Evolutionary conservation across 1,140 invertebrate species (phyloP).

Genomic region (Aphelenchoides avenae): DNA sequence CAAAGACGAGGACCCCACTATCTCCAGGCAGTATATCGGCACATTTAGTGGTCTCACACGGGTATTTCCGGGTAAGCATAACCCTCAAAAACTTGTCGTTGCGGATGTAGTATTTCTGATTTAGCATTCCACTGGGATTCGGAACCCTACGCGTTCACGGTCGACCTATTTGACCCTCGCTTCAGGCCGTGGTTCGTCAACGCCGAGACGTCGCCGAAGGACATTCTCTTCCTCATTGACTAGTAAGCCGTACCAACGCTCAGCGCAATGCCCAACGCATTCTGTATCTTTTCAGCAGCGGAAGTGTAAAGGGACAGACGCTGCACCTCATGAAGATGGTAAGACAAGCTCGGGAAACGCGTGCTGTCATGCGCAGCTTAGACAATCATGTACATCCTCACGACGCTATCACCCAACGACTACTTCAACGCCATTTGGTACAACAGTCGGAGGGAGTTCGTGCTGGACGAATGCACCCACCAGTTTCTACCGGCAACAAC

Average conservation of each 20-base stretch:
- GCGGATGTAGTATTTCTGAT: not conserved
- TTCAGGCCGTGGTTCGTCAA: conserved; percentile 40
- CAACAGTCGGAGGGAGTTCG: conserved; percentile 22
- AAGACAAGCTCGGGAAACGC: conserved; percentile 2
- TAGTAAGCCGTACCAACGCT: conserved; percentile 25
- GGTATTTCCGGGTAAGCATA: conserved; percentile 23
- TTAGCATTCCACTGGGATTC: conserved; percentile 34
- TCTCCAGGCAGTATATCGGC: conserved; percentile 41
- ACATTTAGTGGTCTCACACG: conserved; percentile 46
- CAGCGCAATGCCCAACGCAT: not conserved
- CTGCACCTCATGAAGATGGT: conserved; percentile 43
- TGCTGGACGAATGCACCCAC: conserved; percentile 13
- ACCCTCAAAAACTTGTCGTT: not conserved
- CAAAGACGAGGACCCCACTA: conserved; percentile 11
- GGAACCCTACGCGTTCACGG: conserved; percentile 22
- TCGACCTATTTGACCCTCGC: conserved; percentile 46
- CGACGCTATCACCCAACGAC: conserved; percentile 42
- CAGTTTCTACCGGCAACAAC: conserved; percentile 36
- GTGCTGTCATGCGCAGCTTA: conserved; percentile 5
- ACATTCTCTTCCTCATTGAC: conserved; percentile 42
- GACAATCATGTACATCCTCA: conserved; percentile 26
- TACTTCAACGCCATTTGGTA: conserved; percentile 45
- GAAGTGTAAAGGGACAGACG: conserved; percentile 32
- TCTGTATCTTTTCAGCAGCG: conserved; percentile 21
- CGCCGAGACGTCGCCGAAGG: conserved; percentile 36